Evolutionary conservation across 2,797 vertebrate species (phyloP).

Genomic region (Gallinago solitaria): DNA sequence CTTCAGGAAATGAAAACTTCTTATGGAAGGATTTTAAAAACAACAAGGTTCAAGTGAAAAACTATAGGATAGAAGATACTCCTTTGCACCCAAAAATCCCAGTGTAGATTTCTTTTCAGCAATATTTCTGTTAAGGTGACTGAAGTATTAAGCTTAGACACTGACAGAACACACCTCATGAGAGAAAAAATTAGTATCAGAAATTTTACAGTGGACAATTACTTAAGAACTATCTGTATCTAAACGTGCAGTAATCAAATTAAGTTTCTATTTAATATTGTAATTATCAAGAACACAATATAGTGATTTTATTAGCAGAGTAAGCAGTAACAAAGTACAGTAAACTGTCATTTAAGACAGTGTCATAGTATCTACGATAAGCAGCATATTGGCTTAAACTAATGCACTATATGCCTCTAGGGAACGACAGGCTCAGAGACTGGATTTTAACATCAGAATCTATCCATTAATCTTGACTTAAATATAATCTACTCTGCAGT

Average conservation of each 20-base stretch:
- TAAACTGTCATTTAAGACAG: slow-evolving; percentile 82
- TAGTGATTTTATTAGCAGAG: slow-evolving; percentile 92
- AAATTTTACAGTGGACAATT: slow-evolving; percentile 82
- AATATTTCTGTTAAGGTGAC: slow-evolving; percentile 25
- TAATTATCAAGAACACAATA: slow-evolving; percentile 90
- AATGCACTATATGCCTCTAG: slow-evolving; percentile 89
- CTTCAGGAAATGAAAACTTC: not conserved
- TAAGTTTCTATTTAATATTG: slow-evolving; percentile 93
- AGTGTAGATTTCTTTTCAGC: not conserved
- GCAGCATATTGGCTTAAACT: slow-evolving; percentile 84
- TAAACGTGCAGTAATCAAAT: slow-evolving; percentile 92
- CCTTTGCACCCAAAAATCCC: not conserved
- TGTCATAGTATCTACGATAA: slow-evolving; percentile 83
- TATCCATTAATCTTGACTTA: slow-evolving; percentile 92
- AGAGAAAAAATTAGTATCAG: slow-evolving; percentile 67
- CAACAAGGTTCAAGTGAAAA: not conserved
- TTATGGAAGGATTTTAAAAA: not conserved
- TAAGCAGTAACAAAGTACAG: slow-evolving; percentile 81
- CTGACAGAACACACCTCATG: slow-evolving; percentile 49
- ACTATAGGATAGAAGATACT: not conserved
- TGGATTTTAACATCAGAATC: slow-evolving; percentile 84
- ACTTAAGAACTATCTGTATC: slow-evolving; percentile 89
- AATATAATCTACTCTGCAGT: slow-evolving; percentile 85
- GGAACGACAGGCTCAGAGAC: slow-evolving; percentile 77
- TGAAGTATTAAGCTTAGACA: slow-evolving; percentile 48